Conservation (phyloP, 2,797 vertebrate genomes). For the Moxostoma hubbsi region DNA sequence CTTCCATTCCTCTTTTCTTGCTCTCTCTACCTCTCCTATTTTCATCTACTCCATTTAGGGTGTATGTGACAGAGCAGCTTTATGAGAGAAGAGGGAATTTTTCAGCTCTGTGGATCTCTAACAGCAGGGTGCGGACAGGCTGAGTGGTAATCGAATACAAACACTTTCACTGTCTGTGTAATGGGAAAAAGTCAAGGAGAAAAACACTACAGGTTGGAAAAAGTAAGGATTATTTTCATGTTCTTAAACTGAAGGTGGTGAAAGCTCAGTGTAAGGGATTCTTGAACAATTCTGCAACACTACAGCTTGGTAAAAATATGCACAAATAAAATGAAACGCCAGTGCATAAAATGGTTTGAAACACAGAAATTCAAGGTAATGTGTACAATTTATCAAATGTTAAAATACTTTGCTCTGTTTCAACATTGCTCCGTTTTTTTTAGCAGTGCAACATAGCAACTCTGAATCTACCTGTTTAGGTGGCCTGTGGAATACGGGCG, state of each 20-base stretch:
- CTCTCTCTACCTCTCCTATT: not conserved
- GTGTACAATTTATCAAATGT: too few relatives aligned
- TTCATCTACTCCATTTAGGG: constrained; percentile 3
- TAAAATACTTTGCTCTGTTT: too few relatives aligned
- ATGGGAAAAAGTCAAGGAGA: not conserved
- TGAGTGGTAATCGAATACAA: constrained; percentile 21
- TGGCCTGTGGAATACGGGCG: too few relatives aligned
- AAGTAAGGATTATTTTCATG: not conserved
- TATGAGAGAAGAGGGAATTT: not conserved
- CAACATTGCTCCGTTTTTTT: too few relatives aligned
- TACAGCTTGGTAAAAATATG: too few relatives aligned
- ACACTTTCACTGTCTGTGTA: constrained; percentile 26
- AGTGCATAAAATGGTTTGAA: not conserved
- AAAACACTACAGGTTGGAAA: not conserved
- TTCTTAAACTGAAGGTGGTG: not conserved
- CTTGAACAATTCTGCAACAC: not conserved
- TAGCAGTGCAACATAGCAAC: too few relatives aligned
- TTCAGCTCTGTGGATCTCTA: constrained; percentile 14
- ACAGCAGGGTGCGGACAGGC: constrained; percentile 21
- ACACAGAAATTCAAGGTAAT: too few relatives aligned
- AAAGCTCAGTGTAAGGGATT: not conserved
- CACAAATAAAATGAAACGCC: too few relatives aligned
- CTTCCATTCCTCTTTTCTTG: not conserved
- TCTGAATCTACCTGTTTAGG: too few relatives aligned
- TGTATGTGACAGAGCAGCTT: constrained; percentile 8